Conservation (phyloP, 2,888 invertebrate genomes). For the Sphecodes monilicornis region DNA sequence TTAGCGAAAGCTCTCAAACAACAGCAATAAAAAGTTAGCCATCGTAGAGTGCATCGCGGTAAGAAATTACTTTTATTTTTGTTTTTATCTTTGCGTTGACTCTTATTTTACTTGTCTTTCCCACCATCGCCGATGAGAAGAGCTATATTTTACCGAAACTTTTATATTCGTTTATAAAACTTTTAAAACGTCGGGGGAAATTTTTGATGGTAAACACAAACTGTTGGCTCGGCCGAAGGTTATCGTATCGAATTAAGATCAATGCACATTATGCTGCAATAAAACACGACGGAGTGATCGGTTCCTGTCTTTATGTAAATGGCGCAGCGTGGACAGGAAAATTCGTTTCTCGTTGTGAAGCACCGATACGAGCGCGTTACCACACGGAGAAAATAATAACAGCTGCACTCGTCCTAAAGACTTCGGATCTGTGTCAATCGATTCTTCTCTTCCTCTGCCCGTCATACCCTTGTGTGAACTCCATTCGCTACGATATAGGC, state of each 20-base stretch:
- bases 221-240: neutral
- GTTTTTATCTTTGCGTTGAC: neutral
- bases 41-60: neutral
- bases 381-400: constrained; percentile 46
- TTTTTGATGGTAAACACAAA: neutral
- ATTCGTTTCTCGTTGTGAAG: constrained; percentile 31
- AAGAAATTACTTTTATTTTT: neutral
- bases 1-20: neutral
- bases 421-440: constrained; percentile 58
- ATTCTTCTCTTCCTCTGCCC: constrained; percentile 42
- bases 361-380: constrained; percentile 39
- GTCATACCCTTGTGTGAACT: constrained; percentile 33
- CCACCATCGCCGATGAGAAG: neutral
- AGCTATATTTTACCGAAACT: neutral
- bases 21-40: neutral
- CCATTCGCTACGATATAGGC: constrained; percentile 12
- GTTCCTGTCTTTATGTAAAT: constrained; percentile 28
- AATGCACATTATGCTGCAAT: constrained; percentile 12
- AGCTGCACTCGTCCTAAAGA: constrained; percentile 35
- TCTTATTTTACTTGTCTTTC: neutral
- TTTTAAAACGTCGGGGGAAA: neutral
- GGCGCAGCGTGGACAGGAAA: constrained; percentile 5
- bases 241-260: constrained; percentile 25
- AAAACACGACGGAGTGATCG: constrained; percentile 29
- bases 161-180: neutral